phyloP scores from a whole-genome alignment of 1,140 invertebrate species.

The Holcopasites calliopsidis region DNA sequence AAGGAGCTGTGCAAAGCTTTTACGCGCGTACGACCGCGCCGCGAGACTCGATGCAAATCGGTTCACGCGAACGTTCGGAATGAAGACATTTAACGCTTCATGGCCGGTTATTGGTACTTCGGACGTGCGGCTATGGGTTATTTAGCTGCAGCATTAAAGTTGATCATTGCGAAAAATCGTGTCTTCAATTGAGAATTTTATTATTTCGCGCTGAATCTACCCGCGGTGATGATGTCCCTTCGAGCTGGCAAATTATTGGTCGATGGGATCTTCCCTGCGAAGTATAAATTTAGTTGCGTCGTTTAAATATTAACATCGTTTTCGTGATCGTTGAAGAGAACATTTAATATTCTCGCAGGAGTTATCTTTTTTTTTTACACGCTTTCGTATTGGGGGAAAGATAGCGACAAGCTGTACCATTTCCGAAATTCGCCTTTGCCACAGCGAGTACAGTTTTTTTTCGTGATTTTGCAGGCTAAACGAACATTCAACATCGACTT shows the following conservation, averaged over 20 bases:
- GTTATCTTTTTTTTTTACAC: neutral
- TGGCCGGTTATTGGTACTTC: conserved; percentile 30
- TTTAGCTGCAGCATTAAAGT: neutral
- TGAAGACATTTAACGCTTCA: conserved; percentile 37
- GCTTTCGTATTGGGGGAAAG: neutral
- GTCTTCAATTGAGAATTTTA: too few relatives aligned
- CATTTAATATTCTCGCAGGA: too few relatives aligned
- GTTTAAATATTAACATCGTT: too few relatives aligned
- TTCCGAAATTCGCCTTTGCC: conserved; percentile 35
- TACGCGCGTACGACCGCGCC: neutral
- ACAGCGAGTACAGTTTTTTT: conserved; percentile 44
- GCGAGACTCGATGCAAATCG: neutral
- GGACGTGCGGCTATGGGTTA: neutral
- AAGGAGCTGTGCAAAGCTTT: conserved; percentile 19
- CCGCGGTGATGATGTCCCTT: too few relatives aligned
- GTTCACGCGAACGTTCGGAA: neutral
- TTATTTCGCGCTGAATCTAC: too few relatives aligned
- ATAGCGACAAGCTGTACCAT: conserved; percentile 23
- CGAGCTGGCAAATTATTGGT: too few relatives aligned
- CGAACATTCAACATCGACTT: conserved; percentile 79
- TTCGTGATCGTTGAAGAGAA: too few relatives aligned
- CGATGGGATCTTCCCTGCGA: too few relatives aligned
- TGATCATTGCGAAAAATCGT: too few relatives aligned
- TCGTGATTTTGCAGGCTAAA: conserved; percentile 78
- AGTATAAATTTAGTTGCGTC: too few relatives aligned